Conservation (phyloP, 2,888 invertebrate species). For the Heliconius ismenius region DNA sequence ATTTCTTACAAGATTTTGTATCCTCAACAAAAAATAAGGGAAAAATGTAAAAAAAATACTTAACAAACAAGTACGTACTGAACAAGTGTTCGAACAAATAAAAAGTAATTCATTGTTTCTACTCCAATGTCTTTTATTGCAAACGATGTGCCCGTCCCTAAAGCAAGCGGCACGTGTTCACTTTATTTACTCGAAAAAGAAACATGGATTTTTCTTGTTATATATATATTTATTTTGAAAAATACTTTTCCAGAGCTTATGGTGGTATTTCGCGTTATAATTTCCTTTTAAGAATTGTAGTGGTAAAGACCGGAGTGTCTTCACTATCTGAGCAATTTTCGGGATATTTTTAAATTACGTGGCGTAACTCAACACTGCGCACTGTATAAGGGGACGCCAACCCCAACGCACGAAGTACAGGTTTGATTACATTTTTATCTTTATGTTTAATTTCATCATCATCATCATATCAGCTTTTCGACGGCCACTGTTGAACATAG, state of each 20-base stretch:
- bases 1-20: too few relatives aligned
- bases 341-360: too few relatives aligned
- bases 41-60: not conserved
- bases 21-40: not conserved
- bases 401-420: too few relatives aligned
- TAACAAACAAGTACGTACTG: not conserved
- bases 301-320: too few relatives aligned
- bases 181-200: not conserved
- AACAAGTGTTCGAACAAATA: constrained; percentile 1
- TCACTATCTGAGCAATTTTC: not conserved
- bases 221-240: not conserved
- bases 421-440: too few relatives aligned
- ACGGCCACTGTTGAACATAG: too few relatives aligned
- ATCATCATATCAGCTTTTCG: too few relatives aligned
- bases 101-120: constrained; percentile 1
- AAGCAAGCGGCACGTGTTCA: not conserved
- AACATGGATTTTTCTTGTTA: not conserved
- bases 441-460: too few relatives aligned
- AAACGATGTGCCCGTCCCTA: constrained; percentile 1
- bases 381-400: too few relatives aligned
- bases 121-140: constrained; percentile 11
- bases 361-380: too few relatives aligned
- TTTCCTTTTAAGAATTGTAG: not conserved
- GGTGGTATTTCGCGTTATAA: not conserved
- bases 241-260: not conserved